Percentiles rank a stretch among this genome's conserved stretches.
phyloP scores from a whole-genome alignment of 2,113 vertebrate genomes.

The Orientallactaga bullata region DNA sequence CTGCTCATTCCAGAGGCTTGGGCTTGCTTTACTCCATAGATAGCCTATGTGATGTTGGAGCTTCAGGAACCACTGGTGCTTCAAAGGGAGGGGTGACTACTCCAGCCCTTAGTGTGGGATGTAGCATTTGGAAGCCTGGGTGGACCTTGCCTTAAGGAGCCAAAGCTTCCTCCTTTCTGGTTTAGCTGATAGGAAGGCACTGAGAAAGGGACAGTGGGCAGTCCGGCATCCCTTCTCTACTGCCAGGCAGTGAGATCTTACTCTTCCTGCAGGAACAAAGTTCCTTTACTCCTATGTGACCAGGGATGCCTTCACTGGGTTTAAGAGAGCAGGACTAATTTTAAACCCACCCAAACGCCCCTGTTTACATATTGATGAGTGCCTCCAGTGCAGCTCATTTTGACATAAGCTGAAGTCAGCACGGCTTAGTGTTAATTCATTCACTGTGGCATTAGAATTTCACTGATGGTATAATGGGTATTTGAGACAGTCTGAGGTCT shows the following conservation, averaged over 20 bases:
- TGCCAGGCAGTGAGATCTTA: not conserved
- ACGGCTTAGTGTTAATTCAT: not conserved
- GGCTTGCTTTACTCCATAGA: not conserved
- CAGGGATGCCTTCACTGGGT: constrained; percentile 32
- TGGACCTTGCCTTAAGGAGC: too few species aligned
- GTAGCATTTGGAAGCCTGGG: not conserved
- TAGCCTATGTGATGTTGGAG: not conserved
- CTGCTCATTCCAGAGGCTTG: not conserved
- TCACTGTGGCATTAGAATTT: constrained; percentile 1
- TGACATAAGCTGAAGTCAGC: not conserved
- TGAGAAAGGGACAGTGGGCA: not conserved
- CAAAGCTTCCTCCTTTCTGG: not conserved
- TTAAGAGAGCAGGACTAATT: constrained; percentile 61
- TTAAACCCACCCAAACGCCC: not conserved
- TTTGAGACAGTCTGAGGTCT: constrained; percentile 35
- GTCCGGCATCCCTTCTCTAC: not conserved
- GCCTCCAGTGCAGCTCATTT: not conserved
- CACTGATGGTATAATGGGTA: not conserved
- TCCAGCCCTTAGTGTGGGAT: not conserved
- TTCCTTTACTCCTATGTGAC: constrained; percentile 34
- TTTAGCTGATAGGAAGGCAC: too few species aligned
- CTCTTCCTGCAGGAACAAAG: not conserved
- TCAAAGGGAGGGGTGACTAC: not conserved
- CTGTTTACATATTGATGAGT: constrained; percentile 31
- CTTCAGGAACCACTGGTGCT: not conserved